Evolutionary conservation across 2,888 invertebrate genomes (phyloP).

Genomic region (Meta bourneti): DNA sequence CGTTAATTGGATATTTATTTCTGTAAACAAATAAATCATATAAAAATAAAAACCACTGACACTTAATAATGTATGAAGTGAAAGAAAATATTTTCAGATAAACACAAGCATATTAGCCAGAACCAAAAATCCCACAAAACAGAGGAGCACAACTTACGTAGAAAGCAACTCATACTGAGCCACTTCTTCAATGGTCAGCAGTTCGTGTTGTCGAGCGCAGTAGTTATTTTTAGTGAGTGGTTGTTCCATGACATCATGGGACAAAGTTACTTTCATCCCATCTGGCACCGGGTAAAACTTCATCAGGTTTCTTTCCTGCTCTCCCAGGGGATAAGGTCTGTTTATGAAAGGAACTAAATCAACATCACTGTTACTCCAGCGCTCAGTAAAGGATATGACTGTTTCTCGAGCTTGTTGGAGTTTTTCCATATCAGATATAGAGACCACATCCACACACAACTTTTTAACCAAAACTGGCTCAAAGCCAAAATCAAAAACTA

Average conservation of each 20-base stretch:
- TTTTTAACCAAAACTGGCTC: constrained; percentile 82
- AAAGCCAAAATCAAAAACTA: constrained; percentile 88
- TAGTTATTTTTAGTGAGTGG: constrained; percentile 86
- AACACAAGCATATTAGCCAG: too few species aligned
- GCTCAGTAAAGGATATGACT: constrained; percentile 81
- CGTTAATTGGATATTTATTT: too few species aligned
- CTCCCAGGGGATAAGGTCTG: constrained; percentile 78
- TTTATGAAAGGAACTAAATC: constrained; percentile 82
- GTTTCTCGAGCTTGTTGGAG: constrained; percentile 78
- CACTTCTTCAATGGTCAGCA: constrained; percentile 89
- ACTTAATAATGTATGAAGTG: too few species aligned
- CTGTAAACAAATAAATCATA: too few species aligned
- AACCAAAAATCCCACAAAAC: neutral
- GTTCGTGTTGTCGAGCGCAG: constrained; percentile 87
- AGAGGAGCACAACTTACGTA: constrained; percentile 78
- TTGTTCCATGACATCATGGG: constrained; percentile 85
- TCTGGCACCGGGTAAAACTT: constrained; percentile 86
- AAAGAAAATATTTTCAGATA: too few species aligned
- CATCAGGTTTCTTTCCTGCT: constrained; percentile 82
- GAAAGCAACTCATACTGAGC: constrained; percentile 86
- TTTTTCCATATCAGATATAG: constrained; percentile 84
- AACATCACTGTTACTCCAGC: constrained; percentile 84
- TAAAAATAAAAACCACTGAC: too few species aligned
- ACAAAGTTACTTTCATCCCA: constrained; percentile 85
- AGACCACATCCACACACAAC: constrained; percentile 88